These are phyloP conservation scores for Drosophila putrida DNA, from an alignment of 2,888 invertebrate genomes.

Conservation along the genomic window DNA sequence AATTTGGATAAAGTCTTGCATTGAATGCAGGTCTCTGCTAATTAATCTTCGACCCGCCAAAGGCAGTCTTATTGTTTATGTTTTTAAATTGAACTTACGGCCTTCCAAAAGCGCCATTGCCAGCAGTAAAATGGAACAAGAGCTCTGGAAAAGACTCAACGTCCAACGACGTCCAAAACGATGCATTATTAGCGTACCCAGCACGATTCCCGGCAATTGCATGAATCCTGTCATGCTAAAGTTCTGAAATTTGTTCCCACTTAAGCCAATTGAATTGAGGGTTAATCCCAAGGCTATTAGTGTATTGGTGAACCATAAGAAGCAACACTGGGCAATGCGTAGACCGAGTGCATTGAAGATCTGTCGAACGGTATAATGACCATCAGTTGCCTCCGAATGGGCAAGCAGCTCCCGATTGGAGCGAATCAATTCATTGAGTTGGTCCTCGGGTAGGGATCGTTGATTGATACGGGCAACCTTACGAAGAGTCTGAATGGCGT, in stretches of 20 bases:
- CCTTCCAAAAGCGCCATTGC: slow-evolving; percentile 63
- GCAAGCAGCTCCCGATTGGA: slow-evolving; percentile 59
- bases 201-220: slow-evolving; percentile 90
- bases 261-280: slow-evolving; percentile 89
- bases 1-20: too few species aligned
- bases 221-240: slow-evolving; percentile 87
- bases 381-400: slow-evolving; percentile 25
- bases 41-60: too few species aligned
- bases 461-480: slow-evolving; percentile 88
- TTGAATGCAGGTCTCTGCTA: too few species aligned
- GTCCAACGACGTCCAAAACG: slow-evolving; percentile 88
- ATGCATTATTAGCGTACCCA: slow-evolving; percentile 88
- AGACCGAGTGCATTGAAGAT: slow-evolving; percentile 64
- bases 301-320: slow-evolving; percentile 92
- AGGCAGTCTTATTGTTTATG: too few species aligned
- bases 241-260: slow-evolving; percentile 91
- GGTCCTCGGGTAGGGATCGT: slow-evolving; percentile 61
- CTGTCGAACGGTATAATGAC: slow-evolving; percentile 62
- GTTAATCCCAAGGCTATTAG: slow-evolving; percentile 92
- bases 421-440: slow-evolving; percentile 57
- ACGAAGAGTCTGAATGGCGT: slow-evolving; percentile 87
- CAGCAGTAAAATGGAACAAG: slow-evolving; percentile 85
- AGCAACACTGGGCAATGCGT: slow-evolving; percentile 87
- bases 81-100: slow-evolving; percentile 29
- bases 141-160: slow-evolving; percentile 87